phyloP scores from a whole-genome alignment of 2,113 vertebrate genomes.

The Channa maculata region DNA sequence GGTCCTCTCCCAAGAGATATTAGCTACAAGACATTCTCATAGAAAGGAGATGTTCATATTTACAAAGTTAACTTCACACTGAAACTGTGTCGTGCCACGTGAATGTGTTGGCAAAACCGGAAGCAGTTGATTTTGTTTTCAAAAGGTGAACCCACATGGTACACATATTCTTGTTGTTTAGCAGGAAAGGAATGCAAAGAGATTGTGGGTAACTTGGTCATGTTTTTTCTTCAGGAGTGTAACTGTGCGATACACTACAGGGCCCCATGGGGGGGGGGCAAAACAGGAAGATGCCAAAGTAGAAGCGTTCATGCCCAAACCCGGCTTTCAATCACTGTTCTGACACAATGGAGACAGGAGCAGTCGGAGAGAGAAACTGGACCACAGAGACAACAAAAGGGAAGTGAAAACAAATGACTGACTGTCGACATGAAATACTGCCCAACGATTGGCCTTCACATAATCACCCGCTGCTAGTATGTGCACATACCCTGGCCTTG shows the following conservation, averaged over 20 bases:
- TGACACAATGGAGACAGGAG: slow-evolving; percentile 73
- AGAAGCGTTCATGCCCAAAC: slow-evolving; percentile 42
- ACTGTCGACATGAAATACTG: slow-evolving; percentile 60
- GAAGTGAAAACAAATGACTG: slow-evolving; percentile 69
- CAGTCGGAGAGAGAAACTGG: slow-evolving; percentile 50
- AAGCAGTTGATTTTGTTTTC: slow-evolving; percentile 69
- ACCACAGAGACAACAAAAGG: slow-evolving; percentile 70
- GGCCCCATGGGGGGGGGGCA: slow-evolving; percentile 25
- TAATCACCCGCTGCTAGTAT: slow-evolving; percentile 74
- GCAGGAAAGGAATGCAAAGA: slow-evolving; percentile 50
- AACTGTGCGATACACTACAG: slow-evolving; percentile 32
- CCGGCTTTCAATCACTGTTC: slow-evolving; percentile 57
- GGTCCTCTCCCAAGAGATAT: slow-evolving; percentile 28
- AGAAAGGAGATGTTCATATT: slow-evolving; percentile 22
- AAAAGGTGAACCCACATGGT: slow-evolving; percentile 54
- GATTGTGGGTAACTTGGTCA: slow-evolving; percentile 45
- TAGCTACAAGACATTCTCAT: slow-evolving; percentile 33
- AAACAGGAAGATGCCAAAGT: slow-evolving; percentile 71
- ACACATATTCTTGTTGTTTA: slow-evolving; percentile 36
- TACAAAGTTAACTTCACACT: slow-evolving; percentile 11
- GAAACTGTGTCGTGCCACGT: slow-evolving; percentile 26
- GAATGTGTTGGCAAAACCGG: slow-evolving; percentile 67
- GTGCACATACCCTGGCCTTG: slow-evolving; percentile 76
- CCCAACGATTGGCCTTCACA: slow-evolving; percentile 42
- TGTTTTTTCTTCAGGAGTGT: slow-evolving; percentile 47